Conservation (phyloP, 2,113 vertebrate genomes). For the Penelope pileata region DNA sequence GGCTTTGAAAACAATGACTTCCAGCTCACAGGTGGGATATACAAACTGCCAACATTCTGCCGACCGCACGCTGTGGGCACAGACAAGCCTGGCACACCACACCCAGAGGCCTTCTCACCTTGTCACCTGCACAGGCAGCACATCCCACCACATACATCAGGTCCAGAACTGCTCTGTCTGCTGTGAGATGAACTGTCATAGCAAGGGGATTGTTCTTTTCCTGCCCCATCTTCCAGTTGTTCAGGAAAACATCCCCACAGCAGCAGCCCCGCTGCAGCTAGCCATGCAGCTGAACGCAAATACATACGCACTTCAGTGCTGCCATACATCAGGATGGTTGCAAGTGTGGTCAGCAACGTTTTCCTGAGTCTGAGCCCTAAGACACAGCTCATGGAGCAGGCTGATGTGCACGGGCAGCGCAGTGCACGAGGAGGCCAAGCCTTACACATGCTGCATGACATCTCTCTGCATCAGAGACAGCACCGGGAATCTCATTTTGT, state of each 20-base stretch:
- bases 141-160: not conserved
- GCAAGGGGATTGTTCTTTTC: not conserved
- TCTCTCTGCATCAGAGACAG: not conserved
- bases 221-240: not conserved
- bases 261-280: not conserved
- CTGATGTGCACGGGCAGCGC: not conserved
- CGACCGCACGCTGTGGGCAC: fast-evolving
- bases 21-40: not conserved
- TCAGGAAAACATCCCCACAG: not conserved
- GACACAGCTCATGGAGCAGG: not conserved
- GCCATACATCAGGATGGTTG: fast-evolving
- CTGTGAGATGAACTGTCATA: not conserved
- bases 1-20: not conserved
- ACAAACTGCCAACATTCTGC: not conserved
- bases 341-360: not conserved
- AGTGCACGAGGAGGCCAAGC: not conserved
- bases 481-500: not conserved
- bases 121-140: fast-evolving
- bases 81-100: not conserved
- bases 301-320: not conserved
- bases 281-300: not conserved
- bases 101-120: not conserved
- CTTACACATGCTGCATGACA: not conserved
- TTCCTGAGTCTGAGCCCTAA: not conserved
- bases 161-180: not conserved